Conservation (phyloP, 2,113 vertebrate species). For the Myocastor coypus region DNA sequence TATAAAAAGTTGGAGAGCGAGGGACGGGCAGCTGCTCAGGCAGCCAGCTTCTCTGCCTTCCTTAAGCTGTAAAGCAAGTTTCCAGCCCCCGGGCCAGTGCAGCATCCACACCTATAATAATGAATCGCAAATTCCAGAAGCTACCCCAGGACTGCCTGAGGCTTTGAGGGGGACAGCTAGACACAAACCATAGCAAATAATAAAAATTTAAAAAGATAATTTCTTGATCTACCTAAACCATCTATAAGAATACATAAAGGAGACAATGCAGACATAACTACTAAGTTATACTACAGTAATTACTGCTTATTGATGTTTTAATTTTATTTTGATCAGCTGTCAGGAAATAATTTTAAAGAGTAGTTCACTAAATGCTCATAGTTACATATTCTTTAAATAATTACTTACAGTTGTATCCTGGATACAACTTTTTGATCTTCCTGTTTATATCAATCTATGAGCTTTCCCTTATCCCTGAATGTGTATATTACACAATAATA, state of each 20-base stretch:
- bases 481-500: not conserved
- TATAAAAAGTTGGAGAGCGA: too few species aligned
- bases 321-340: not conserved
- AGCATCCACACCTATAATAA: too few species aligned
- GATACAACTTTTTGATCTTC: not conserved
- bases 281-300: not conserved
- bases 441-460: not conserved
- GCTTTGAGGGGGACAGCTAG: too few species aligned
- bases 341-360: constrained; percentile 53
- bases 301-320: constrained; percentile 29
- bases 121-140: too few species aligned
- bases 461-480: not conserved
- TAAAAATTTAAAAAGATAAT: not conserved
- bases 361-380: constrained; percentile 56
- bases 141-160: too few species aligned
- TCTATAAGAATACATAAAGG: not conserved
- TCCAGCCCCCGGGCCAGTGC: too few species aligned
- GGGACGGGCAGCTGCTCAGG: too few species aligned
- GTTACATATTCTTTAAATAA: constrained; percentile 62
- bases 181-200: too few species aligned
- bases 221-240: not conserved
- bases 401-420: constrained; percentile 1
- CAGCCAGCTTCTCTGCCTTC: too few species aligned
- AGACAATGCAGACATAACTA: not conserved
- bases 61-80: too few species aligned